Base-by-base conservation (phyloP, 2,797 vertebrate genomes). In the Pseudochirops corinnae region DNA sequence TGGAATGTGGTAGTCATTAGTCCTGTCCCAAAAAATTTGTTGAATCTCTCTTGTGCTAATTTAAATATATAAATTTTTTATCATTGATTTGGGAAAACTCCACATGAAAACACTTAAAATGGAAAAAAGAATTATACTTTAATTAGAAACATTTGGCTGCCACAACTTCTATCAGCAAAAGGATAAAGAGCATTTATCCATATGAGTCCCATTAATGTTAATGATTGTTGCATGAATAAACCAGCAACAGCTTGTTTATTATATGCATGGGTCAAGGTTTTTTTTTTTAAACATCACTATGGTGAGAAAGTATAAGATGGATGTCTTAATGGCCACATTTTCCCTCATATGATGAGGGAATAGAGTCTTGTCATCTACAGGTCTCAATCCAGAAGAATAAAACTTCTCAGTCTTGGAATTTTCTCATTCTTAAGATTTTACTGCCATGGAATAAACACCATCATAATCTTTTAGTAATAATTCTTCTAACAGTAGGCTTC, bases 51-150 rank as follows among this genome's bases (percentile, higher is more conserved):
- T 50, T 93, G 55, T 94, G n/a, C 74, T 94, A 21, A 92, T 92
- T 94, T 56, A 33, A 90, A 91, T 33, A 87, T 55, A 58, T 60
- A 12, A 57, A 52, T 58, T 92, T 95, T 96, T 92, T 6, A 74
- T 39, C 93, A 87, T 87, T 87, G 74, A 87, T 96, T 56, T 2
- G n/a, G 3, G 14, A 3, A 95, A 94, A 67, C 10, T 56, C 67
- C 74, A 46, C 9, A 95, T 94, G 92, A 96, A 90, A 21, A 87
- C 74, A 87, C 57, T 90, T 94, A 16, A 93, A 93, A 74, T 92
- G 93, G 57, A 82, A 93, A 55, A 16, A 26, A 97, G 74, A 21
- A 91, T 90, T 62, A 94, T 26, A 24, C 90, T 96, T 87, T 91
- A 93, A 92, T 95, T 7, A 52, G 39, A 95, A 52, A 94, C 55